Evolutionary conservation across 2,113 vertebrate species (phyloP), one percentile per base, ranked within the genome.

Genomic region (Melanerpes formicivorus): DNA sequence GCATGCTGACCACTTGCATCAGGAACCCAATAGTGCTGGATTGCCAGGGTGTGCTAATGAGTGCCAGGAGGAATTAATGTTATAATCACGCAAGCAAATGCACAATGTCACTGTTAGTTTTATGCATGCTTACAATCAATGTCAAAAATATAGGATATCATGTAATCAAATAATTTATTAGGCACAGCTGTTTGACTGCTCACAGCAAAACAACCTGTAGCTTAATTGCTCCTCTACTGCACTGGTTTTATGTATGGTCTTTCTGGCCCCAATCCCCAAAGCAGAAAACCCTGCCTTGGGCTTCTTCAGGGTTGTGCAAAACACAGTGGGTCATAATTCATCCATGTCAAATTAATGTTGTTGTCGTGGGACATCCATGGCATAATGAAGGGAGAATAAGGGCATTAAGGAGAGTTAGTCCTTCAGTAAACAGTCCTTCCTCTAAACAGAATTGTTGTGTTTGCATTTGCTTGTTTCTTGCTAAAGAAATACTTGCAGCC

Each of bases 371-470:
- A 98, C 98, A 98, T 90, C 97, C 69, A 97, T 97, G 98, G 97
- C 97, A 98, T 98, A 98, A 99, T 98, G 98, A 98, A 97, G 79
- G 94, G 84, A 97, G 92, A 96, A 95, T 97, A 98, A 99, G 99
- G 98, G 97, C 98, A 97, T 98, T 97, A 97, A 95, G 95, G 98
- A 99, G 98, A 98, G 98, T 97, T 73, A 98, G 98, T 98, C 96
- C 97, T 98, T 98, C 97, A 94, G 2, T 77, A 44, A 44, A 44
- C 42, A 44, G 42, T 44, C 42, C 42, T 44, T 44, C 42, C 73
- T 32, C 30, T 88, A 75, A 94, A 86, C 87, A 81, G 66, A 92
- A 62, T 72, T 11, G 17, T 15, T 56, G 17, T 56, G 26, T 16
- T 27, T 55, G 25, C 13, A 26, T 14, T 55, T 29, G 25, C 7